These are phyloP conservation scores for Myodes glareolus DNA, from an alignment of 2,113 vertebrate species.

Conservation along the genomic window DNA sequence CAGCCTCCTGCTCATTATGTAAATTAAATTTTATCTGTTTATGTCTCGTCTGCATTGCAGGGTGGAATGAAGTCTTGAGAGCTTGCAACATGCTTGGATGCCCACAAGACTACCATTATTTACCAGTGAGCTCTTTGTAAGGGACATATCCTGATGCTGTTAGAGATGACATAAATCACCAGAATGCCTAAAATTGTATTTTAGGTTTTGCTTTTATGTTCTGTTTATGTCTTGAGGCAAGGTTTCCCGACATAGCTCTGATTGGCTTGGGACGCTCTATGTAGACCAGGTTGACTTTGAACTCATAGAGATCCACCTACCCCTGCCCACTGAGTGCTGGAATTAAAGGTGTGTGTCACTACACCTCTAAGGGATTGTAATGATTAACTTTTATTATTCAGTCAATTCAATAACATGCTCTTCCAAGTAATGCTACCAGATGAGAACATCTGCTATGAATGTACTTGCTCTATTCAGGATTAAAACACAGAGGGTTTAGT, in stretches of 20 bases:
- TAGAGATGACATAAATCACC: neutral
- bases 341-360: neutral
- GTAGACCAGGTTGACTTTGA: neutral
- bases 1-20: neutral
- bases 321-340: neutral
- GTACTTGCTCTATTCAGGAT: neutral
- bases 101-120: neutral
- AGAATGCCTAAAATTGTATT: neutral
- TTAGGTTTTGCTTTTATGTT: neutral
- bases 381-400: slow-evolving; percentile 5
- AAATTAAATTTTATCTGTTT: neutral
- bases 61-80: neutral
- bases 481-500: neutral
- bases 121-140: neutral
- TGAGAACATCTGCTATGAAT: neutral
- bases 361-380: neutral
- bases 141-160: neutral
- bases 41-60: neutral
- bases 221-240: neutral
- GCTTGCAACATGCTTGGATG: neutral
- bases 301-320: neutral
- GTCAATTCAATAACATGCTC: neutral
- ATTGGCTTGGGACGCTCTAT: too few species aligned
- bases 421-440: neutral
- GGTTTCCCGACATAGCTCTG: neutral